These are phyloP conservation scores for Diadophis punctatus DNA, from an alignment of 2,113 vertebrate species.

Conservation along the genomic window DNA sequence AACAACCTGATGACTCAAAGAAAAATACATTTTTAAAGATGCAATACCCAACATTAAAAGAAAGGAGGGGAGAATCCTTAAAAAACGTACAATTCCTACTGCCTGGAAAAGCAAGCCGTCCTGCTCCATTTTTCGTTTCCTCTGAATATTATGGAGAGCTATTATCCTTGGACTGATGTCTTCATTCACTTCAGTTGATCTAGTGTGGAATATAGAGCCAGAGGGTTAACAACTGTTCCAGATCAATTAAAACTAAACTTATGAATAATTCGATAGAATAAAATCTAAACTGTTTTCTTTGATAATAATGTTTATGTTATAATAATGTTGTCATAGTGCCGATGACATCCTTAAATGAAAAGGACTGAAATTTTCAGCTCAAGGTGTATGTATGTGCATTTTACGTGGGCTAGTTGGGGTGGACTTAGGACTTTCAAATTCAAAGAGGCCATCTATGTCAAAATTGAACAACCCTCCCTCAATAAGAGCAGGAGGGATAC, in stretches of 20 bases:
- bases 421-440: not conserved
- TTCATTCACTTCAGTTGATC: conserved; percentile 75
- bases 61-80: not conserved
- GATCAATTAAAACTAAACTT: conserved; percentile 12
- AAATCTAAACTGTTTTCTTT: not conserved
- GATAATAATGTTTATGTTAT: not conserved
- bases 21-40: conserved; percentile 14
- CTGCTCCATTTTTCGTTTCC: conserved; percentile 90
- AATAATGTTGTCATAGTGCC: not conserved
- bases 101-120: conserved; percentile 80
- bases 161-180: conserved; percentile 79
- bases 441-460: too few relatives aligned
- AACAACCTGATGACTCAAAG: not conserved
- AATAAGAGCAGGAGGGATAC: too few relatives aligned
- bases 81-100: conserved; percentile 83
- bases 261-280: not conserved
- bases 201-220: conserved; percentile 64
- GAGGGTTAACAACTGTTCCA: conserved; percentile 48
- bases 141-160: conserved; percentile 83
- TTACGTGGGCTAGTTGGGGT: not conserved
- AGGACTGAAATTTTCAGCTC: not conserved
- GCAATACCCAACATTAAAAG: not conserved
- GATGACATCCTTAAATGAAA: not conserved
- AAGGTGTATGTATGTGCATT: not conserved
- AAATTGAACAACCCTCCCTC: too few relatives aligned